These are phyloP conservation scores for Hololepta plana DNA, from an alignment of 2,888 invertebrate genomes.

Conservation along the genomic window DNA sequence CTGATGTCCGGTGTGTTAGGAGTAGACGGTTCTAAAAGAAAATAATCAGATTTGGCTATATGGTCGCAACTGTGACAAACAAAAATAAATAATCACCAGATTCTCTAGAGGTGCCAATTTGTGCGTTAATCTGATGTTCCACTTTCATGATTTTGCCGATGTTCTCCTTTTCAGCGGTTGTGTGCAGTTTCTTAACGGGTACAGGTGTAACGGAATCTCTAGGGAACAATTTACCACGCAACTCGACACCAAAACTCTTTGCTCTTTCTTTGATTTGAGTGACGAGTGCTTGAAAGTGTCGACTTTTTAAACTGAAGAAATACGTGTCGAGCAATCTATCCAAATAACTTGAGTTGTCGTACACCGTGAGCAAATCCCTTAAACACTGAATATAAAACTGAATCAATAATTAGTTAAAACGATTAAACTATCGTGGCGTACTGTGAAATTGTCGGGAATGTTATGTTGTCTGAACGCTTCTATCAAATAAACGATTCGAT, in stretches of 20 bases:
- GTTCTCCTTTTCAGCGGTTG: conserved; percentile 23
- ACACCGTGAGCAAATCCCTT: conserved; percentile 61
- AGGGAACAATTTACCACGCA: conserved; percentile 25
- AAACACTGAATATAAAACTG: conserved; percentile 36
- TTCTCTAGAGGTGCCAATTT: conserved; percentile 19
- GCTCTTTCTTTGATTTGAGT: conserved; percentile 60
- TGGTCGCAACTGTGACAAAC: neutral
- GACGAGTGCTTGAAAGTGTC: conserved; percentile 57
- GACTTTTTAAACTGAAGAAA: conserved; percentile 41
- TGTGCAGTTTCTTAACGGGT: conserved; percentile 17
- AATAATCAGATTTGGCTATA: neutral
- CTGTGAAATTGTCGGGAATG: conserved; percentile 53
- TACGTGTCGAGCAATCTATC: conserved; percentile 73
- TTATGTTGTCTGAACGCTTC: conserved; percentile 66
- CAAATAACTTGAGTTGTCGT: conserved; percentile 72
- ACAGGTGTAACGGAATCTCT: conserved; percentile 14
- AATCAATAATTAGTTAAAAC: conserved; percentile 5
- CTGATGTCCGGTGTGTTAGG: conserved; percentile 15
- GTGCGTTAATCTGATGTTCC: conserved; percentile 23
- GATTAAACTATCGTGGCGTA: conserved; percentile 16
- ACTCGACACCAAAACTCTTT: conserved; percentile 55
- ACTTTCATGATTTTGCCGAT: conserved; percentile 25
- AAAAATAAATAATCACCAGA: conserved; percentile 14
- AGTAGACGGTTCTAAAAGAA: conserved; percentile 11
- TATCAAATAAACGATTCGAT: conserved; percentile 34